A percentile compares a stretch with the other conserved stretches of the same genome.
These are phyloP conservation scores for Lochmaea capreae DNA, from an alignment of 2,888 invertebrate genomes.

Conservation along the genomic window DNA sequence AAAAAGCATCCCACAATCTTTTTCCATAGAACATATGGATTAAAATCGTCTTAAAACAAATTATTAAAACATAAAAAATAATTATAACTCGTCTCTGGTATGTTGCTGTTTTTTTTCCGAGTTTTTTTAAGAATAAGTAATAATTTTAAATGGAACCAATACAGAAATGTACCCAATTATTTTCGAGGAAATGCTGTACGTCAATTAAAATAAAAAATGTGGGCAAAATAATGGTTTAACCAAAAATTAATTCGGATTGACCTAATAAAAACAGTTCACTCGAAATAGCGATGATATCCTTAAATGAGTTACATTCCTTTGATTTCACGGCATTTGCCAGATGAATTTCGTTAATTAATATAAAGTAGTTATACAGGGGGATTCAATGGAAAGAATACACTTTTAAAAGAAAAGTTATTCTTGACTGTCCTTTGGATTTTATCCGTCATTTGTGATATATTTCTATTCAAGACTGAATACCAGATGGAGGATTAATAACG, in stretches of 20 bases:
- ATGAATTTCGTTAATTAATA: background rate
- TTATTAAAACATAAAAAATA: no score
- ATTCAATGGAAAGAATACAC: background rate
- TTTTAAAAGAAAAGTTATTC: no score
- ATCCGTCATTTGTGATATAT: no score
- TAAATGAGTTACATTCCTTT: constrained; percentile 1
- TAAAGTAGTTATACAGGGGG: background rate
- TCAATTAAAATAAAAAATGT: background rate
- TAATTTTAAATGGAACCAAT: background rate
- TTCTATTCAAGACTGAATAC: no score
- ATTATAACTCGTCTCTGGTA: no score
- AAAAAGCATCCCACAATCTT: no score
- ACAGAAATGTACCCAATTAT: background rate
- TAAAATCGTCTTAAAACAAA: no score
- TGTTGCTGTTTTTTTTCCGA: no score
- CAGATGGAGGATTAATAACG: no score
- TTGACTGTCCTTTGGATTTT: no score
- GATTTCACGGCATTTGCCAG: constrained; percentile 8
- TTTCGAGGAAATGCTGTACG: background rate
- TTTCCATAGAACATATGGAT: no score
- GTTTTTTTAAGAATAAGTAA: background rate
- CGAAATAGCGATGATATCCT: constrained; percentile 4
- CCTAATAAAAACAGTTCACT: background rate
- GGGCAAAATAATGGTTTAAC: background rate
- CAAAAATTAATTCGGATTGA: background rate